Base-by-base conservation (phyloP, 2,888 invertebrate species). In the Siphlonurus alternatus region DNA sequence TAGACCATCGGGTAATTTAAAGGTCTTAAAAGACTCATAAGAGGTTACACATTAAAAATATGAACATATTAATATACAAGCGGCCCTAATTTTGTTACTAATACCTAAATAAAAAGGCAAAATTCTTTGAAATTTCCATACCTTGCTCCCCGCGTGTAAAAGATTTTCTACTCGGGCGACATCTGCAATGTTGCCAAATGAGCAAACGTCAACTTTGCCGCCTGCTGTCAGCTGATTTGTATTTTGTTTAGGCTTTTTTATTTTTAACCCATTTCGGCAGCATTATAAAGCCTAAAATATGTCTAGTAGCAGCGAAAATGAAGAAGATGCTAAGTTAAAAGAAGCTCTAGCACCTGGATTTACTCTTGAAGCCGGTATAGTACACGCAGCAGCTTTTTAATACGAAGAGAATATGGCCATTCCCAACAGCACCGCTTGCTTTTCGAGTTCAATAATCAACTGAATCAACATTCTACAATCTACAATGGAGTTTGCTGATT, bases 71-170 rank as follows among this genome's bases (percentile, higher is more conserved):
- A n/a, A n/a, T n/a, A n/a, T n/a, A n/a, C n/a, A n/a, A n/a, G n/a
- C n/a, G n/a, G n/a, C n/a, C n/a, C n/a, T n/a, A n/a, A n/a, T n/a
- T n/a, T n/a, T n/a, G n/a, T n/a, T n/a, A n/a, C n/a, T n/a, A n/a
- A n/a, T n/a, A n/a, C n/a, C n/a, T n/a, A n/a, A n/a, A n/a, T n/a
- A 56, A 56, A 18, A 5, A 10, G 56, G 20, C 19, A 22, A 56
- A 56, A 56, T 56, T n/a, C 7, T 10, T 20, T 5, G n/a, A 56
- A 56, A 56, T n/a, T 56, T n/a, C 7, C 56, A 56, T 56, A 56
- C 56, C 56, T 56, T 56, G 56, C 56, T 56, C 56, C 56, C 56
- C 56, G 56, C 56, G 56, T 56, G 56, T 56, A n/a, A 56, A 56
- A 56, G 56, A 22, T 22, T 56, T 56, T 56, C 22, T 56, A 22